Evolutionary conservation across 1,140 invertebrate species (phyloP).

Genomic region (Brachionus paranguensis): DNA sequence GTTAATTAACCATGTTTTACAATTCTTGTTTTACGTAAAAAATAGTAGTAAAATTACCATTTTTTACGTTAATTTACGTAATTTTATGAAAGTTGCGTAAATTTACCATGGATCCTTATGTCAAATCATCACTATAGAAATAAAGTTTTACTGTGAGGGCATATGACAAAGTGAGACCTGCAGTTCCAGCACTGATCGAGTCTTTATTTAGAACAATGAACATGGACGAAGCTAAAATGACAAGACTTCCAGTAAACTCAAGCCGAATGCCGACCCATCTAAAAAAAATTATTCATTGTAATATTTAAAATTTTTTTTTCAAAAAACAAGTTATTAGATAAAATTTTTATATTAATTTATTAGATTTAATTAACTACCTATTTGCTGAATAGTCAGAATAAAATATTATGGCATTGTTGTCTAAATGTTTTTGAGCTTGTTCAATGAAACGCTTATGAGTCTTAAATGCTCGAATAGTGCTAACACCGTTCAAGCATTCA

Average conservation of each 20-base stretch:
- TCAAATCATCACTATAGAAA: too few species aligned
- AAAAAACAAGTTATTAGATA: too few species aligned
- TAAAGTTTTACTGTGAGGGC: constrained; percentile 48
- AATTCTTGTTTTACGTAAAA: too few species aligned
- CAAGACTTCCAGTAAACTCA: neutral
- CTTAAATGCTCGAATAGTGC: constrained; percentile 60
- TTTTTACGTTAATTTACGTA: too few species aligned
- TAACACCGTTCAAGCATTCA: constrained; percentile 65
- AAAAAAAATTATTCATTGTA: neutral
- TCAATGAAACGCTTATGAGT: constrained; percentile 56
- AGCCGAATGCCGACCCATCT: constrained; percentile 25
- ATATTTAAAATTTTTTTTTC: too few species aligned
- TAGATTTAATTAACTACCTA: neutral
- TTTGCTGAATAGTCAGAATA: neutral
- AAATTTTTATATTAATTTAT: too few species aligned
- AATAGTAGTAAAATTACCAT: too few species aligned
- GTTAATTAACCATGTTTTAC: too few species aligned
- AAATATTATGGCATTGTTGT: neutral
- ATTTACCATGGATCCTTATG: too few species aligned
- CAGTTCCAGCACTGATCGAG: constrained; percentile 48
- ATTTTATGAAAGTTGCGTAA: too few species aligned
- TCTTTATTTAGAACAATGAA: constrained; percentile 25
- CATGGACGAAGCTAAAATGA: neutral
- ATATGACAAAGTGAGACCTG: constrained; percentile 60
- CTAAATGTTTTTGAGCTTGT: neutral